Evolutionary conservation across 2,888 invertebrate species (phyloP), one percentile per base, ranked within the genome.

Genomic region (Thereva unica): DNA sequence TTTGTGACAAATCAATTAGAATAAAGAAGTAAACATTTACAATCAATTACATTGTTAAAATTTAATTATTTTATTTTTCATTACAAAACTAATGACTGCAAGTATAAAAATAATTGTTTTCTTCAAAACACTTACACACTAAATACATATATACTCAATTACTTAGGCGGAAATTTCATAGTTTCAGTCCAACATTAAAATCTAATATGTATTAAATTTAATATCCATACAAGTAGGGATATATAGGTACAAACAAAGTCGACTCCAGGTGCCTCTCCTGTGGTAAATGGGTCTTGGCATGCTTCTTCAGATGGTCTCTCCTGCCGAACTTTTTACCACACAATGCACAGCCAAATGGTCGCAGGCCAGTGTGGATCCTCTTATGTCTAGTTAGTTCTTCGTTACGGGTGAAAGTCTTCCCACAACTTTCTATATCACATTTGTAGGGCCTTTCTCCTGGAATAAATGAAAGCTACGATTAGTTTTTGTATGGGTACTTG

Each of bases 261-360:
- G 86, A 84, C 82, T 85, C 84, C 83, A 86, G 83, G 67, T 85
- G 83, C 70, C 86, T 85, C 34, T 86, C 86, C 68, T 86, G 85
- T 10, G 86, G 78, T 73, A 81, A 84, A 76, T 97, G 96, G 0
- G 95, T 96, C 75, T 92, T 87, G 67, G 90, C 89, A 77, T 97
- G 97, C 75, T 97, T 97, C 81, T 95, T 95, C 67, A 97, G 83
- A 78, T 97, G 97, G 78, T 97, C 97, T 73, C 95, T 90, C 50
- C 97, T 85, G 0, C 96, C 96, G 77, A 97, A 97, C 70, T 91
- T 87, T 82, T 97, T 97, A 4, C 93, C 92, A 76, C 97, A 97
- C 12, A 90, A 87, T 0, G 86, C 83, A 77, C 97, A 97, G 0
- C 92, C 87, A 78, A 90, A 96, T 0, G 96, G 93, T 54, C 93